Base-by-base conservation (phyloP, 2,888 invertebrate genomes). In the Acanthoscelides obtectus region DNA sequence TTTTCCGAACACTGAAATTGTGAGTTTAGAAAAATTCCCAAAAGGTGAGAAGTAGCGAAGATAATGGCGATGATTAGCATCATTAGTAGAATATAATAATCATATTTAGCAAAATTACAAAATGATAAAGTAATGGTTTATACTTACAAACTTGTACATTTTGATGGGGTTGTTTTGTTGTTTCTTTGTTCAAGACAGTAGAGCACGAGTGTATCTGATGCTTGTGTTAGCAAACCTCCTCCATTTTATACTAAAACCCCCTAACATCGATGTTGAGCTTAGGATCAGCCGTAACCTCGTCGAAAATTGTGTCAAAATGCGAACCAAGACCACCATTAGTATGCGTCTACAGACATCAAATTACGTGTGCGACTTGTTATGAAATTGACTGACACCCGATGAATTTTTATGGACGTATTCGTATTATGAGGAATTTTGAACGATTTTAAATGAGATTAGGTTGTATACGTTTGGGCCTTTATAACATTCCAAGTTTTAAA, bases 111-210 rank as follows among this genome's bases (percentile, higher is more conserved):
- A 25, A 5, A 25, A 5, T 25, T 25, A 5, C 6, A 25, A 17
- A 45, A 45, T 12, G 12, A 1, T 12, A 66, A 66, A 66, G 20
- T n/a, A 21, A 20, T 19, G 2, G 2, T 20, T n/a, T 66, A 66
- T 22, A 66, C 66, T 66, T 20, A 66, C 66, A 6, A 66, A 66
- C 20, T 66, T 66, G 66, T 21, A 66, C 66, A 66, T 66, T 66
- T 66, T 66, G 66, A 66, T 21, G 20, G 8, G 20, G 6, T 66
- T 66, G 20, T 3, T 66, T 22, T 17, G 22, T 66, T 66, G 1
- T 20, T 66, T 6, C 6, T 20, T 66, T 6, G 66, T 66, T 17
- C 22, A 20, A 12, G 22, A 20, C 22, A 6, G 66, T 66, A 45
- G 45, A 45, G 45, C 5, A 45, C 45, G 1, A 45, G 17, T 12